Conservation (phyloP, 2,113 vertebrate genomes). For the Scomber colias region DNA sequence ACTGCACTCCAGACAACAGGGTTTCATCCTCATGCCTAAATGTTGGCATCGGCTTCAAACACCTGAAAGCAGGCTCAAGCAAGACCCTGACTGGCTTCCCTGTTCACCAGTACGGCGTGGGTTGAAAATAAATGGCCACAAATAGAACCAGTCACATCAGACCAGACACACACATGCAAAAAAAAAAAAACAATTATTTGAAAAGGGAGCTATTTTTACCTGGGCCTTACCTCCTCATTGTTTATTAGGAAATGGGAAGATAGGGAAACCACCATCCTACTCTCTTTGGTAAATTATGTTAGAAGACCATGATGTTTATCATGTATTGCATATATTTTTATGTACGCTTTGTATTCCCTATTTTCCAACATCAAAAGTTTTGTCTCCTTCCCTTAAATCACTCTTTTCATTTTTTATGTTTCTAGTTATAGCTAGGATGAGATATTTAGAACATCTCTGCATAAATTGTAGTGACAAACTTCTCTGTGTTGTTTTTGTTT, state of each 20-base stretch:
- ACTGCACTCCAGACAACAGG: slow-evolving; percentile 18
- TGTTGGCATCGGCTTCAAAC: slow-evolving; percentile 53
- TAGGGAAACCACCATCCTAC: neutral
- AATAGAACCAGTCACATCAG: neutral
- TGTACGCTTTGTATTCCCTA: neutral
- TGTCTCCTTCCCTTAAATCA: neutral
- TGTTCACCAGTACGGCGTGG: slow-evolving; percentile 14
- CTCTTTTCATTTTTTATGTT: too few relatives aligned
- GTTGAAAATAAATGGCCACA: slow-evolving; percentile 24
- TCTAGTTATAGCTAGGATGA: too few relatives aligned
- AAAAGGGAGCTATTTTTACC: slow-evolving; percentile 46
- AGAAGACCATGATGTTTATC: neutral
- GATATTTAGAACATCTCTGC: too few relatives aligned
- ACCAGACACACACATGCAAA: neutral
- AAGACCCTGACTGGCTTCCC: slow-evolving; percentile 10
- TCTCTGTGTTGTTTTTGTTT: too few relatives aligned
- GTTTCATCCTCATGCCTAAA: slow-evolving; percentile 7
- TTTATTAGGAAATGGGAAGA: neutral
- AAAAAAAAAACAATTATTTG: slow-evolving; percentile 27
- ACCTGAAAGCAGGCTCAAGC: neutral
- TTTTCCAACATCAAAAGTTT: neutral
- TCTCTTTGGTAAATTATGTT: neutral
- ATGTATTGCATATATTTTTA: neutral
- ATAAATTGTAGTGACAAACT: too few relatives aligned
- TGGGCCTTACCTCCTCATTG: slow-evolving; percentile 9